Evolutionary conservation across 2,888 invertebrate species (phyloP), one percentile per base, ranked within the genome.

Genomic region (Polyommatus iphigenia): DNA sequence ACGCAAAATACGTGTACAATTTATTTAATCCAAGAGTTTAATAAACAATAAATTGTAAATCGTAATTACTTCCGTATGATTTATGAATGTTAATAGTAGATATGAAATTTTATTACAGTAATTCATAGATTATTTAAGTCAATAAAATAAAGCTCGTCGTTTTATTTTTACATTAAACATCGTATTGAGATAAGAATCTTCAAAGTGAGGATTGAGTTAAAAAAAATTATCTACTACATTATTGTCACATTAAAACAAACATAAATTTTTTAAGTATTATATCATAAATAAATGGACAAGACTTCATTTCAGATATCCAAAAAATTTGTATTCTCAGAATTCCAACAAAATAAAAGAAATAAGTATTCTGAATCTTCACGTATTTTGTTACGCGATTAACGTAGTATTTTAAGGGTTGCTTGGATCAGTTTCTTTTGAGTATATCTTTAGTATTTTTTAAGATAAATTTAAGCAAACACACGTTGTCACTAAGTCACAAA

Each of bases 11-110:
- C 54, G 24, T 15, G 29, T 54, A 13, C 24, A 46, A n/a, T 75
- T 29, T 75, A 54, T 75, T 75, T 54, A 75, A 54, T 75, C 50
- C 75, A 75, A 75, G 20, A 7, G 50, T 75, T 24, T 13, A 46
- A 75, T 50, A 75, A 75, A 75, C 29, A 75, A 54, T 75, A 24
- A 75, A 24, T 54, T 29, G 75, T 24, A 50, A 75, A 29, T 54
- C 54, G 54, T 54, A 75, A 54, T 50, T 54, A 29, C 15, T 75
- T 75, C 54, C 6, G 75, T 50, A 54, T 75, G 54, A 75, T 54
- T 29, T 75, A 75, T 54, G n/a, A 75, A 75, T 54, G 54, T 24
- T 75, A 54, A 75, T 29, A 75, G 29, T 50, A 54, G 15, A 54
- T 7, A 29, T 29, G 50, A 32, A 24, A 54, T 18, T 75, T 54